phyloP scores from a whole-genome alignment of 1,140 invertebrate genomes.

The Papilio aristodemus region DNA sequence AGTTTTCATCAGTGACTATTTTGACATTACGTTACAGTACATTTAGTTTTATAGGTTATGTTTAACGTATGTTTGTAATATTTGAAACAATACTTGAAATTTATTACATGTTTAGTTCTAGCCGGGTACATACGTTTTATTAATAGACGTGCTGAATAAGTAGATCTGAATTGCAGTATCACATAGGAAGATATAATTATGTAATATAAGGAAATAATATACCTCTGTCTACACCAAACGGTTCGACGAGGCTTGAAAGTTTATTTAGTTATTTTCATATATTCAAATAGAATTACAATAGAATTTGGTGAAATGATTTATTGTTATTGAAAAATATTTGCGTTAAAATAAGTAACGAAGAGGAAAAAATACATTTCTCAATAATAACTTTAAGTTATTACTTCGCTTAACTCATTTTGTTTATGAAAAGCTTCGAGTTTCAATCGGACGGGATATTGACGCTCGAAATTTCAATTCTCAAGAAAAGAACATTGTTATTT shows the following conservation, averaged over 20 bases:
- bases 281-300: too few relatives aligned
- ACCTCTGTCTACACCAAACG: too few relatives aligned
- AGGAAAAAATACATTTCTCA: not conserved
- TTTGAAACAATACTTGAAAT: not conserved
- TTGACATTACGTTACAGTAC: slow-evolving; percentile 1
- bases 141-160: not conserved
- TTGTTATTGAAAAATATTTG: too few relatives aligned
- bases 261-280: too few relatives aligned
- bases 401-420: slow-evolving; percentile 13
- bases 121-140: not conserved
- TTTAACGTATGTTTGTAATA: not conserved
- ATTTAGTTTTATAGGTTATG: slow-evolving; percentile 14
- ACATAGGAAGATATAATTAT: too few relatives aligned
- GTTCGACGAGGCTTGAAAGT: too few relatives aligned
- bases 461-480: not conserved
- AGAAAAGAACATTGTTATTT: slow-evolving; percentile 1
- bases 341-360: too few relatives aligned
- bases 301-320: too few relatives aligned
- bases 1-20: slow-evolving; percentile 4
- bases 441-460: slow-evolving; percentile 5
- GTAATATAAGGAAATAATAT: too few relatives aligned
- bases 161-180: too few relatives aligned
- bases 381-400: not conserved
- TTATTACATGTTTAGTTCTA: not conserved
- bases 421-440: slow-evolving; percentile 8